A percentile compares a stretch with the other conserved stretches of the same genome.
These are phyloP conservation scores for Caenorhabditis drosophilae DNA, from an alignment of 2,888 invertebrate species.

Conservation along the genomic window DNA sequence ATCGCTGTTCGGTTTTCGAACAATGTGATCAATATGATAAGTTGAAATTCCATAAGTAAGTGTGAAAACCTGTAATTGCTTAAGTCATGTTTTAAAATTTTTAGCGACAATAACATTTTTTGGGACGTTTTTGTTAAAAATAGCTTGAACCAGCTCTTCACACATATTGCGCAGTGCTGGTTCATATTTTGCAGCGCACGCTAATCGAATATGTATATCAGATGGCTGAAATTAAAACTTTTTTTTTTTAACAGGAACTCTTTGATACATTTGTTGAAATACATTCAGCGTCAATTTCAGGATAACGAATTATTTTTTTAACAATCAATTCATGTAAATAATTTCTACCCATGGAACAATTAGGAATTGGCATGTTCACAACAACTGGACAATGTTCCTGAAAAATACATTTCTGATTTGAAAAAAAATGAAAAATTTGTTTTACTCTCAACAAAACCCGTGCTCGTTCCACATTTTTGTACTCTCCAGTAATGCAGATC, in stretches of 20 bases:
- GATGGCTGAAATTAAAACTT: background rate
- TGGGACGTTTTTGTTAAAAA: background rate
- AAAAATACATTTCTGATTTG: background rate
- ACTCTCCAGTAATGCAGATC: slow-evolving; percentile 25
- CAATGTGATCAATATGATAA: slow-evolving; percentile 20
- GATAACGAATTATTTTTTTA: no score
- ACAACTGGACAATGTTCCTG: slow-evolving; percentile 15
- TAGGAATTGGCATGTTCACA: slow-evolving; percentile 12
- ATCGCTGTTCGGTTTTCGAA: slow-evolving; percentile 5
- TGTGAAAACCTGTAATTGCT: slow-evolving; percentile 12
- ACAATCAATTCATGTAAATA: slow-evolving; percentile 3
- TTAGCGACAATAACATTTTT: background rate
- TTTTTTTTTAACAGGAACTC: background rate
- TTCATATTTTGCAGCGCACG: slow-evolving; percentile 9
- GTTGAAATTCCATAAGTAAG: slow-evolving; percentile 14
- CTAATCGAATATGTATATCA: slow-evolving; percentile 6
- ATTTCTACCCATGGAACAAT: slow-evolving; percentile 6
- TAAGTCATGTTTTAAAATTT: background rate
- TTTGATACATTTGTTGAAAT: background rate
- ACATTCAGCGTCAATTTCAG: no score
- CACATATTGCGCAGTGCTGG: slow-evolving; percentile 4
- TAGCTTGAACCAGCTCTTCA: background rate
- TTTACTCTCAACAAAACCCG: slow-evolving; percentile 22
- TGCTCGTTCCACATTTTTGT: slow-evolving; percentile 27
- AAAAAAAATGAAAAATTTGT: background rate